Conservation (phyloP, 37 sponge, comb jelly and placozoan genomes). For the Halichondria panicea region DNA sequence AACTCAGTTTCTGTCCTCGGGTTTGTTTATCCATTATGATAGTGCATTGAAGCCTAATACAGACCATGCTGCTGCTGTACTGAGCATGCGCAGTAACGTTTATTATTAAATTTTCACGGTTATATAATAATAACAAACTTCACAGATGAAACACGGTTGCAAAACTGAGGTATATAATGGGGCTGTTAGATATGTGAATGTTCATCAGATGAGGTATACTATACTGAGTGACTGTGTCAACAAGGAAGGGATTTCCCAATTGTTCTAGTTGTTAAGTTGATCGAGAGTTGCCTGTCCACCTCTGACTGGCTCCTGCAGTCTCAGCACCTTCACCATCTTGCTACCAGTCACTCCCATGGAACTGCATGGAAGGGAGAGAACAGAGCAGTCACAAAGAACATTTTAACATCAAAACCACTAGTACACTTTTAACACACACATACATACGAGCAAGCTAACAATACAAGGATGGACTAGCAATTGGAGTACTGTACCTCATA, state of each 20-base stretch:
- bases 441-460: neutral
- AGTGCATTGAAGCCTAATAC: too few relatives aligned
- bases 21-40: too few relatives aligned
- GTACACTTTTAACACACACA: neutral
- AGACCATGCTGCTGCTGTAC: too few relatives aligned
- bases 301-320: conserved; percentile 16
- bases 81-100: neutral
- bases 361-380: neutral
- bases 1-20: too few relatives aligned
- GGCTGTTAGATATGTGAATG: too few relatives aligned
- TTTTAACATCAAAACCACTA: neutral
- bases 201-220: too few relatives aligned
- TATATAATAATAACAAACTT: neutral
- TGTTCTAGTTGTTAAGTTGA: too few relatives aligned
- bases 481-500: conserved; percentile 12
- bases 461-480: neutral
- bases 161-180: too few relatives aligned
- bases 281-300: conserved; percentile 5
- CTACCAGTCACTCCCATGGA: neutral
- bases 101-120: neutral
- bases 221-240: too few relatives aligned
- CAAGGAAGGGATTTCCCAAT: too few relatives aligned
- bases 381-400: neutral
- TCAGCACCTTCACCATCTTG: conserved; percentile 2
- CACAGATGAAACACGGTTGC: too few relatives aligned